Evolutionary conservation across 2,797 vertebrate species (phyloP).

Genomic region (Sebastes steindachneri): DNA sequence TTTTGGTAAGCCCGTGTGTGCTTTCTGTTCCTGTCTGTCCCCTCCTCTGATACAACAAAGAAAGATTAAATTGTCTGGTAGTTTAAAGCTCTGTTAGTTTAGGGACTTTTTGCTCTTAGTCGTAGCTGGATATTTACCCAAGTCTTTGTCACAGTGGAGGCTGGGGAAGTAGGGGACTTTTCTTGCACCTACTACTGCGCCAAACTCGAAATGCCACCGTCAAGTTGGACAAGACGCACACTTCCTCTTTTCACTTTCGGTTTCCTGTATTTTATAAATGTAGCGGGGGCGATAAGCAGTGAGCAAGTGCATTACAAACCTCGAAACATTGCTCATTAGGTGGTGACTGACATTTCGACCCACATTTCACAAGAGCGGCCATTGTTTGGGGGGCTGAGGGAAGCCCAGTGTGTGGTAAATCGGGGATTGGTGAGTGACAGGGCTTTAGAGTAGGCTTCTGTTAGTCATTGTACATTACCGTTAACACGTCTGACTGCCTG

Average conservation of each 20-base stretch:
- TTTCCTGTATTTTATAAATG: conserved; percentile 24
- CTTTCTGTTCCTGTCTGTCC: conserved; percentile 38
- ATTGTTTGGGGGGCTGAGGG: conserved; percentile 27
- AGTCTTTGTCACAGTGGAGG: conserved; percentile 12
- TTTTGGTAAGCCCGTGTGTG: conserved; percentile 54
- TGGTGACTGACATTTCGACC: conserved; percentile 21
- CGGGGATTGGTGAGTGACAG: conserved; percentile 34
- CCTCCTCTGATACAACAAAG: conserved; percentile 29
- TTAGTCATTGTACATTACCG: conserved; percentile 57
- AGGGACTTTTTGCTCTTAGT: conserved; percentile 47
- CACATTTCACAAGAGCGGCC: conserved; percentile 51
- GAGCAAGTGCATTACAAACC: background rate
- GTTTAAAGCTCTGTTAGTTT: conserved; percentile 22
- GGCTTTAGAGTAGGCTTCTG: conserved; percentile 28
- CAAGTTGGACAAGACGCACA: background rate
- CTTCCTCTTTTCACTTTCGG: conserved; percentile 61
- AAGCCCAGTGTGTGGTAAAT: conserved; percentile 54
- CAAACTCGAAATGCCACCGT: conserved; percentile 22
- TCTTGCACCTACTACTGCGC: background rate
- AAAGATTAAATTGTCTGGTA: conserved; percentile 38
- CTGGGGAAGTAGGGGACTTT: conserved; percentile 47
- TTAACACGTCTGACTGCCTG: conserved; percentile 36
- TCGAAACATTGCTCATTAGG: conserved; percentile 28
- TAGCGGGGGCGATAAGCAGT: background rate
- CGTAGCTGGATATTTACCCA: conserved; percentile 16